Evolutionary conservation across 2,888 invertebrate species (phyloP), one percentile per base, ranked within the genome.

Genomic region (Euphydryas editha): DNA sequence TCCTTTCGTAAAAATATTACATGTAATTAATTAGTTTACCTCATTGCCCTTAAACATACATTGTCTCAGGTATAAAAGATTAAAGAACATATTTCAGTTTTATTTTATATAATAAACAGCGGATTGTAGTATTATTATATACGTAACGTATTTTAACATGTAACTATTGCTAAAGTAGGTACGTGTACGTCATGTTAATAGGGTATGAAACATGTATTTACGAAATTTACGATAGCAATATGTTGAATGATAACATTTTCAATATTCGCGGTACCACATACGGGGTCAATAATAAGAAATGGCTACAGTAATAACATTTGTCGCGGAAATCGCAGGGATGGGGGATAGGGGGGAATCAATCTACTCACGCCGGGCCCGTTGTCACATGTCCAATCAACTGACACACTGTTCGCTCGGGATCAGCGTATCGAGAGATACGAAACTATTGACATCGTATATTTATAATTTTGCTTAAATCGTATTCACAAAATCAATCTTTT

Each of bases 321-420:
- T 85, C 82, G 83, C 77, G 81, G 81, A 81, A 83, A 82, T 70
- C 80, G 78, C 75, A 78, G 62, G 61, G 62, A 64, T 56, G 67
- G 66, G 66, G 64, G 69, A 71, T 74, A 71, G 79, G 78, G 75
- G 74, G 80, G 85, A 88, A 89, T 90, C 91, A 91, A 91, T 91
- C 90, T 88, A 87, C 90, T 89, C 86, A 82, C 85, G 88, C 85
- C 87, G 84, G 78, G 76, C 81, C 85, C 84, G 88, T 81, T 88
- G 88, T 77, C 78, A 78, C 77, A 75, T 77, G 77, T 89, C 90
- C 90, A 91, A 91, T 91, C 91, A 90, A 86, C 85, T 86, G 90
- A 85, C 89, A 85, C 85, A 80, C 82, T 84, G 87, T 86, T 86
- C 89, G 79, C 87, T 81, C 72, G 90, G 91, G 90, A 88, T 88